These are phyloP conservation scores for Spinus pinus DNA, from an alignment of 2,797 vertebrate genomes.

Conservation along the genomic window DNA sequence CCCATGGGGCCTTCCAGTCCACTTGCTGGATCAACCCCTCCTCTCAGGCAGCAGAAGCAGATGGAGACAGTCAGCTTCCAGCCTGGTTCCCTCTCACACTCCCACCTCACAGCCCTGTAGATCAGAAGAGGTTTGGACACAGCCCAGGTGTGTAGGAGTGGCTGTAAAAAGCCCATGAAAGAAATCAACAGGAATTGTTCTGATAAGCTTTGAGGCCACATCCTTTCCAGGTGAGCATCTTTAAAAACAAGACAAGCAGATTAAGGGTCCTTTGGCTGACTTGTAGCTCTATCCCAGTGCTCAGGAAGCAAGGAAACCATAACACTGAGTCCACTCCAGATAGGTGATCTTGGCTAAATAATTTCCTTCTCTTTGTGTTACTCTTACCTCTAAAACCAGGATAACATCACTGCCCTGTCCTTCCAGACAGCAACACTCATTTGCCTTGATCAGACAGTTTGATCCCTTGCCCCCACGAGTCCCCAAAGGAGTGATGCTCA, in stretches of 20 bases:
- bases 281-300: not conserved
- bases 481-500: not conserved
- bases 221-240: not conserved
- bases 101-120: constrained; percentile 35
- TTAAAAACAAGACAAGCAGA: not conserved
- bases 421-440: not conserved
- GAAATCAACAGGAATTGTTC: constrained; percentile 9
- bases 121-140: constrained; percentile 31
- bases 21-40: not conserved
- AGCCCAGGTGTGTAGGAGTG: not conserved
- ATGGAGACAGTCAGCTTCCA: constrained; percentile 50
- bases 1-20: not conserved
- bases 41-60: constrained; percentile 46
- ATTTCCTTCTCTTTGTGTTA: not conserved
- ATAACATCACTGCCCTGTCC: not conserved
- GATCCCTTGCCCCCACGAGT: not conserved
- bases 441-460: not conserved
- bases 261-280: not conserved
- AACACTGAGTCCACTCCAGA: not conserved
- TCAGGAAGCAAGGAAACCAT: not conserved
- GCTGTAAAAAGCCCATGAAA: constrained; percentile 39
- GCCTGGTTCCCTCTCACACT: constrained; percentile 41
- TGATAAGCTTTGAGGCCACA: not conserved
- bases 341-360: not conserved
- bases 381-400: not conserved